A percentile compares a stretch with the other conserved stretches of the same genome.
phyloP scores from a whole-genome alignment of 2,113 vertebrate genomes.

The Perognathus longimembris region DNA sequence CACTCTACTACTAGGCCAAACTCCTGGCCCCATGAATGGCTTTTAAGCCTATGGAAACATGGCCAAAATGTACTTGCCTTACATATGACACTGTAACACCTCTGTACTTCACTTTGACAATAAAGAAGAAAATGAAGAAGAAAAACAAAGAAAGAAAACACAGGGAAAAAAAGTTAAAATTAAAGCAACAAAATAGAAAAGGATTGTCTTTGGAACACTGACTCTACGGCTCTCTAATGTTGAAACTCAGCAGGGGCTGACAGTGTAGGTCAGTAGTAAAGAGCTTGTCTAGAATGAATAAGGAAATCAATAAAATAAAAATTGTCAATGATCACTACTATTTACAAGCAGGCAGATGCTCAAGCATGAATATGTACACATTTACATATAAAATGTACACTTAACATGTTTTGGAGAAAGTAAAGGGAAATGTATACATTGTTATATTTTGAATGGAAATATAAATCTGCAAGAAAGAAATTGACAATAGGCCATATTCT shows the following conservation, averaged over 20 bases:
- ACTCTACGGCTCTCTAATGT: background rate
- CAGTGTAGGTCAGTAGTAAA: background rate
- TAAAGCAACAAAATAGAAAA: constrained; percentile 42
- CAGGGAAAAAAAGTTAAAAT: constrained; percentile 34
- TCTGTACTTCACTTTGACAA: constrained; percentile 28
- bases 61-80: no score
- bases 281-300: background rate
- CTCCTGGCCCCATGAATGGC: no score
- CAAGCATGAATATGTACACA: background rate
- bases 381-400: constrained; percentile 36
- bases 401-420: constrained; percentile 41
- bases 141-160: no score
- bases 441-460: constrained; percentile 15
- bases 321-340: constrained; percentile 27
- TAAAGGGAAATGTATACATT: background rate
- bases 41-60: constrained; percentile 41
- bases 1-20: no score
- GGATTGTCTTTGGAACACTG: constrained; percentile 17
- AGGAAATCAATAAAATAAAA: background rate
- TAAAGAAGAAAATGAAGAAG: background rate
- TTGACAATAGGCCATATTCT: background rate
- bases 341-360: background rate
- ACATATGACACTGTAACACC: no score
- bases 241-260: background rate
- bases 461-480: constrained; percentile 48